Base-by-base conservation (phyloP, 2,888 invertebrate species). In the Ectropis crepuscularia region DNA sequence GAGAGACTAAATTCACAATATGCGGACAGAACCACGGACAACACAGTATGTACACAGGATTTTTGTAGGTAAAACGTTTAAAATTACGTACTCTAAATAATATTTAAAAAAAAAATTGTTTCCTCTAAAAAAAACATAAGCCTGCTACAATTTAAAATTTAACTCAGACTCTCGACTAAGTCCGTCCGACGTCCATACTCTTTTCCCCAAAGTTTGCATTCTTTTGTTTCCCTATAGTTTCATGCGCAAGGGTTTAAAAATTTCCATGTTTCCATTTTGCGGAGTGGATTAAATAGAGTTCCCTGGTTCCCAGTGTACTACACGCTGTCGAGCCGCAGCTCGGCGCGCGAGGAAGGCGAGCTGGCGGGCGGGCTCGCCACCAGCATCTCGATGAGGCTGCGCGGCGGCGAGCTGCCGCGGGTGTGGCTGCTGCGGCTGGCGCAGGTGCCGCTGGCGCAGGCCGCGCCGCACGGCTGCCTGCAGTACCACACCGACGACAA, bases 11-110 rank as follows among this genome's bases (percentile, higher is more conserved):
- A 58, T 93, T 97, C 69, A 94, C 93, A 10, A 74, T 97, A 8
- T 97, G 97, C 79, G 97, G 97, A 0, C 95, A 96, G 79, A 97
- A 97, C 79, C 96, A 96, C 77, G 97, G 96, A 10, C 97, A 97
- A 75, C 97, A 97, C 75, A 93, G 97, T 97, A 85, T 94, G 94
- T 89, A 10, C 10, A 41, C 36, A n/a, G 8, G 6, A n/a, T 42
- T 12, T 45, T 6, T 7, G 0, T 8, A 46, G 16, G 4, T 28
- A 28, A 28, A 28, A 28, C 16, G 16, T 28, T 4, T 28, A 28
- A 28, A 28, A 28, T 28, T 28, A 28, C 16, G 16, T 28, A 28
- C 16, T 4, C 16, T 28, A 28, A 28, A 28, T 1, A 28, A 4
- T 2, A 4, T 1, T 4, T 28, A 2, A 2, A 28, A 28, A 28